A percentile compares a stretch with the other conserved stretches of the same genome.
Conservation (phyloP, 1,140 invertebrate species). For the Drosophila parvula region DNA sequence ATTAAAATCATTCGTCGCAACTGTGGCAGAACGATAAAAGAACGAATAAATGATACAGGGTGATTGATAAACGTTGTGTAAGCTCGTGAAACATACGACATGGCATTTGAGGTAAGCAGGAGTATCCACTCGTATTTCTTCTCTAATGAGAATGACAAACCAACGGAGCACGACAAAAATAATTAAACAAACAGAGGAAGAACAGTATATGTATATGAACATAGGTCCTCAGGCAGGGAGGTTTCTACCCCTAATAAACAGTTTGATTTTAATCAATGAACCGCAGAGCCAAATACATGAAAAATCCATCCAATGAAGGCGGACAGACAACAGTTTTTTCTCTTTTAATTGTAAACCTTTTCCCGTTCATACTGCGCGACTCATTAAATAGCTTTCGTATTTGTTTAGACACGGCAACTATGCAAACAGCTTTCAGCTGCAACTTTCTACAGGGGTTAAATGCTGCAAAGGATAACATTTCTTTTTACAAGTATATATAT, state of each 20-base stretch:
- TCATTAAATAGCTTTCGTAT: conserved; percentile 65
- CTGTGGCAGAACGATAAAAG: conserved; percentile 42
- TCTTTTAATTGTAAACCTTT: conserved; percentile 69
- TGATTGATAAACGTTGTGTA: conserved; percentile 55
- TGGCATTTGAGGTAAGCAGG: conserved; percentile 7
- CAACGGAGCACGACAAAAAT: conserved; percentile 57
- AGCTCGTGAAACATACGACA: conserved; percentile 5
- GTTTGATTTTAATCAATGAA: conserved; percentile 81
- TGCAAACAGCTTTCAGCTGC: conserved; percentile 55
- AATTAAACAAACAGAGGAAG: conserved; percentile 75
- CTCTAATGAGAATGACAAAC: conserved; percentile 75
- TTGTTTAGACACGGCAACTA: conserved; percentile 67
- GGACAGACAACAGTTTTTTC: conserved; percentile 39
- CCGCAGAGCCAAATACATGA: conserved; percentile 70
- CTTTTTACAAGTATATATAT: conserved; percentile 7
- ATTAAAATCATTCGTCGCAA: conserved; percentile 73
- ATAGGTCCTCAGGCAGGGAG: not conserved
- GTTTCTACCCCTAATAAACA: conserved; percentile 53
- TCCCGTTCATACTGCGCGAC: conserved; percentile 21
- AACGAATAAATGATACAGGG: conserved; percentile 54
- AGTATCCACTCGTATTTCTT: conserved; percentile 35
- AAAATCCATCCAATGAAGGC: conserved; percentile 59
- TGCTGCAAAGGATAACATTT: conserved; percentile 30
- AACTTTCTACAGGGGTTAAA: conserved; percentile 47
- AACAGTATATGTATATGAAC: not conserved